Evolutionary conservation across 2,113 vertebrate genomes (phyloP), one percentile per base, ranked within the genome.

Genomic region (Poeciliopsis occidentalis): DNA sequence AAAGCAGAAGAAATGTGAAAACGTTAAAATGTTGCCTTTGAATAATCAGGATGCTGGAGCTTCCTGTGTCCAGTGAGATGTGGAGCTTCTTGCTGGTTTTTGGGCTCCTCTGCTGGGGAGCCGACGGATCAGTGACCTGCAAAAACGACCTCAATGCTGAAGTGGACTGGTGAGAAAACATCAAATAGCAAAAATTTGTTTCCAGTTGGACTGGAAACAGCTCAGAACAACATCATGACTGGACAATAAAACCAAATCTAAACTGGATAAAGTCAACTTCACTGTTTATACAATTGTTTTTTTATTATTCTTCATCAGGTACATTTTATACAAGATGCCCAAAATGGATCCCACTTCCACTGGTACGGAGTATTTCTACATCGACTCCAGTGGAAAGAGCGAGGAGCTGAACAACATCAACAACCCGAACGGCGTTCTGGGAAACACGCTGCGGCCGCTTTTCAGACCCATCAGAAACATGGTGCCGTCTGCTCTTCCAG

Each of bases 241-340:
- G 15, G 11, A 41, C 39, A 13, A 12, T 41, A 41, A 41, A 41
- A 15, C 39, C 39, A 41, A 41, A 41, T 41, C 3, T 13, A 41
- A 41, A 12, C 4, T 15, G 39, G 39, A 41, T 15, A 13, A 41
- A 41, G 12, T 41, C 3, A 41, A 41, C 39, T 15, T 41, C 3
- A 41, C 13, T 12, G 39, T 41, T 41, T 13, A 4, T 13, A 41
- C 13, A 41, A 41, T 15, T n/a, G 26, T 31, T 17, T 27, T n/a
- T 30, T n/a, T 51, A 44, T 32, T 39, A 62, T 72, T 19, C 26
- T 27, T 63, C n/a, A 54, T 60, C 51, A 80, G 67, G 78, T 80
- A 5, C 67, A 80, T 80, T 51, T 17, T 80, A 12, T 80, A 80
- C 19, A 80, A 75, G 62, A 47, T 51, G 1, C 72, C 72, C 8